Evolutionary conservation across 2,888 invertebrate genomes (phyloP).

Genomic region (Esperia sulphurella): DNA sequence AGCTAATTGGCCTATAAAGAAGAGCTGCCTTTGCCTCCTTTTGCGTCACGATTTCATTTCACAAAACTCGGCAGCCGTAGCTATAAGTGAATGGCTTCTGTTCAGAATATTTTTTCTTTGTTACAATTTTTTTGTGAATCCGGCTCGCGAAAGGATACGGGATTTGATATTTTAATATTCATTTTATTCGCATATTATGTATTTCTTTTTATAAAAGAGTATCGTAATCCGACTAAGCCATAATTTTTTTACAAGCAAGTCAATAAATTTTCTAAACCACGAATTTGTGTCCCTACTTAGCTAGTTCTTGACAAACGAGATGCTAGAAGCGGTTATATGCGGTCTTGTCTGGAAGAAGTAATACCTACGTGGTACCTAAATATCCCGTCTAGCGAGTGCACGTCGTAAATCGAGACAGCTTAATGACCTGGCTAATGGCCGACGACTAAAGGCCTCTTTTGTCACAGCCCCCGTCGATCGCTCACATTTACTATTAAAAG

Average conservation of each 20-base stretch:
- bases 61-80: conserved; percentile 21
- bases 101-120: conserved; percentile 20
- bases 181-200: too few relatives aligned
- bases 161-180: neutral
- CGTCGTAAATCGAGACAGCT: conserved; percentile 41
- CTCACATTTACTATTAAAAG: conserved; percentile 24
- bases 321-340: conserved; percentile 12
- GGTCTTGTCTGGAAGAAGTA: conserved; percentile 1
- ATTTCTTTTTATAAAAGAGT: too few relatives aligned
- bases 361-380: conserved; percentile 16
- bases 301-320: conserved; percentile 10
- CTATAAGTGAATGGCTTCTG: conserved; percentile 14
- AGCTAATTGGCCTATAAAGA: conserved; percentile 60
- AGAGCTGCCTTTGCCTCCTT: conserved; percentile 33
- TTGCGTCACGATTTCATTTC: conserved; percentile 41
- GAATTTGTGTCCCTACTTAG: conserved; percentile 7
- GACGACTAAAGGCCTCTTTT: conserved; percentile 36
- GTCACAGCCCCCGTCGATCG: conserved; percentile 34
- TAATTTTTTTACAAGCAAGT: too few relatives aligned
- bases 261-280: conserved; percentile 4
- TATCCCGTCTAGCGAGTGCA: conserved; percentile 33
- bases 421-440: conserved; percentile 47
- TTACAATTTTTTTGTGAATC: neutral
- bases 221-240: too few relatives aligned
- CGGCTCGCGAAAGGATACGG: neutral